Base-by-base conservation (phyloP, 1,140 invertebrate genomes). In the Pseudomyrmex concolor region DNA sequence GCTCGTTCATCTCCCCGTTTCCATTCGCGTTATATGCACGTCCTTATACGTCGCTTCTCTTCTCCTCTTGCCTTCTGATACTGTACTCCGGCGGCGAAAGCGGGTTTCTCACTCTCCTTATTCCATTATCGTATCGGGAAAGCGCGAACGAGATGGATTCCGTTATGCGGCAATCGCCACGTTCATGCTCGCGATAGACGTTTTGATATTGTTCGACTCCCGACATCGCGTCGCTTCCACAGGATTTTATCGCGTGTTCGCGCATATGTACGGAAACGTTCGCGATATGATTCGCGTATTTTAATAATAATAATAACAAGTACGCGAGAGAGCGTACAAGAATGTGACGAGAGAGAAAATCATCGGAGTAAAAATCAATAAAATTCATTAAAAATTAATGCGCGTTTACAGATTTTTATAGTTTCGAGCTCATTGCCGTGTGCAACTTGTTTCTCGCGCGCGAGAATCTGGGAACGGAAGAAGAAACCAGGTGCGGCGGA, bases 51-150 rank as follows among this genome's bases (percentile, higher is more conserved):
- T 43, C 22, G 34, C 51, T 51, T 45, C 70, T 50, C 54, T 9
- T 25, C 17, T 45, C 12, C 22, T 22, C 8, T 10, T 13, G 13
- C 12, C 55, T 55, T 51, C 51, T 45, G 34, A 62, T 34, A 54
- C 74, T 68, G 59, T 84, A 63, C 63, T 70, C 43, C n/a, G 12
- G 15, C 34, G 12, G 25, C 34, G 66, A 71, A 84, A 66, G 25
- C 25, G n/a, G 54, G 63, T 64, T 83, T 51, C 72, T 83, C 68
- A 63, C 74, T 67, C 85, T 76, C 17, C 63, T 34, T 34, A 66
- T 73, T 59, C 51, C 67, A 54, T 68, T 67, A 62, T 25, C 12
- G 19, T 25, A 80, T 66, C 19, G 60, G 25, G 43, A 80, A 22
- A 57, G 50, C n/a, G 22, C n/a, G 50, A 15, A 22, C 17, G 74